A percentile compares a stretch with the other conserved stretches of the same genome.
These are phyloP conservation scores for Bos indicus DNA, from an alignment of 2,113 vertebrate species.

Conservation along the genomic window DNA sequence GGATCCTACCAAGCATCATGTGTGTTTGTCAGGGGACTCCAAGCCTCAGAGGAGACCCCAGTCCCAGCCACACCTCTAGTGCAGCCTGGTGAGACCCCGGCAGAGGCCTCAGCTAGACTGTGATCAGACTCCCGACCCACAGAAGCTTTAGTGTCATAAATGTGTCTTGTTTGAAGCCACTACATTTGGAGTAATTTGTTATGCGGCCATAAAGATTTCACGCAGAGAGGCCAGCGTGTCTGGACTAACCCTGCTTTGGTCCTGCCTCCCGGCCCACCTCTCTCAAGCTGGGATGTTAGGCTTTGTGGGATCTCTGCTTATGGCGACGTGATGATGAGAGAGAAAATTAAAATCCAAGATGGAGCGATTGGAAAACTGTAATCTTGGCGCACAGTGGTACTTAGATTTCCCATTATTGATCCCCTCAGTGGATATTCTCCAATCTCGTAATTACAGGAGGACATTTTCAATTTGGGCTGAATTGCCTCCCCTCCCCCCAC, in stretches of 20 bases:
- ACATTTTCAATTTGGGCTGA: slow-evolving; percentile 55
- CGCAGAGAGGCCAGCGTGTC: fast-evolving
- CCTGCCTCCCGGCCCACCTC: background rate
- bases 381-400: slow-evolving; percentile 52
- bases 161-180: background rate
- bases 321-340: background rate
- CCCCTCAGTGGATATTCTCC: slow-evolving; percentile 24
- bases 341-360: slow-evolving; percentile 67
- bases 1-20: background rate
- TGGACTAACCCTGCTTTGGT: background rate
- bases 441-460: slow-evolving; percentile 58
- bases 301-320: background rate
- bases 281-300: background rate
- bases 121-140: background rate
- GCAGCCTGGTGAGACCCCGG: background rate
- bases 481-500: background rate
- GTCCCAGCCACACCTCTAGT: background rate
- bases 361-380: slow-evolving; percentile 49
- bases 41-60: background rate
- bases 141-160: background rate
- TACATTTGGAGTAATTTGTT: background rate
- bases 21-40: background rate
- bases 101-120: background rate
- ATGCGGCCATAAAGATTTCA: fast-evolving
- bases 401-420: slow-evolving; percentile 62